Percentiles rank a stretch among this genome's conserved stretches.
phyloP scores from a whole-genome alignment of 2,113 vertebrate species.

The Tetrao urogallus region DNA sequence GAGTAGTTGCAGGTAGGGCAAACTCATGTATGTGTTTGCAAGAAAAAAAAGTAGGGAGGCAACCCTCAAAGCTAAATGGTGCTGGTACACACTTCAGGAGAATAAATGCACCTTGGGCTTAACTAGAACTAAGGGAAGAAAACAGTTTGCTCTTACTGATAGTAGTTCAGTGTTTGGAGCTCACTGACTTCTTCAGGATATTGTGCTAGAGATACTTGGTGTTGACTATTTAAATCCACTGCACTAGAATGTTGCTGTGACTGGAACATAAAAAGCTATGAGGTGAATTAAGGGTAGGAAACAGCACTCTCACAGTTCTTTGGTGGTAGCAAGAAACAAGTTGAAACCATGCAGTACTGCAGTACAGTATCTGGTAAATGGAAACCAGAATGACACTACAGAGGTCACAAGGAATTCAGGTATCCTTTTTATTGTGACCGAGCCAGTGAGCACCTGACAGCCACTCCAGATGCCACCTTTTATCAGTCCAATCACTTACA shows the following conservation, averaged over 20 bases:
- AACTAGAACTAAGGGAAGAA: background rate
- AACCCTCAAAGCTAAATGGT: background rate
- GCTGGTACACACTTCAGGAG: background rate
- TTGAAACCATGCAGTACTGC: background rate
- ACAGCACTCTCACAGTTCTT: background rate
- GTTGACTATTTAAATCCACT: background rate
- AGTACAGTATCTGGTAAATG: background rate
- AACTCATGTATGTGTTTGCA: background rate
- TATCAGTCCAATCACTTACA: conserved; percentile 8
- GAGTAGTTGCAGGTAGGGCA: background rate
- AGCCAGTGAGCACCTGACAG: background rate
- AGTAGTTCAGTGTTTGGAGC: background rate
- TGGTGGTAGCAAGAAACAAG: background rate
- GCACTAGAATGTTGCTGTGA: background rate
- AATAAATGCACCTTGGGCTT: background rate
- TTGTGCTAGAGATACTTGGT: background rate
- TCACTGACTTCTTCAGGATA: background rate
- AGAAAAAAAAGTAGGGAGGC: background rate
- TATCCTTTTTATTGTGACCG: background rate
- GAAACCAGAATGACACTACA: background rate
- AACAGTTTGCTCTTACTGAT: background rate
- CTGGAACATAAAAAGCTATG: background rate
- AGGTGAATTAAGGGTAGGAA: background rate
- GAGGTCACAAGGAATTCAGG: background rate
- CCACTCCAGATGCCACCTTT: background rate